Base-by-base conservation (phyloP, 2,888 invertebrate genomes). In the Escarpia spicata region DNA sequence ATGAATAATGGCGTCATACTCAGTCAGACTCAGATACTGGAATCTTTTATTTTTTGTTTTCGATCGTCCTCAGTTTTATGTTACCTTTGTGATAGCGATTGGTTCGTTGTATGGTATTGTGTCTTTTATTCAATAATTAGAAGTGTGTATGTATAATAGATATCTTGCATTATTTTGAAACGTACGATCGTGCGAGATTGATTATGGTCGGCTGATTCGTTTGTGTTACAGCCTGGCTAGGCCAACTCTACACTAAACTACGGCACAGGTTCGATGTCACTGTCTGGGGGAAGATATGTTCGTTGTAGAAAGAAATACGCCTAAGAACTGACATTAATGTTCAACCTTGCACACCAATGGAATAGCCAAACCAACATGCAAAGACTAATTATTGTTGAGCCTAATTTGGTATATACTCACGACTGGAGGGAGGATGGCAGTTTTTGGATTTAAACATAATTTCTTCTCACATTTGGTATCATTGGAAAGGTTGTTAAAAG, bases 1-100 rank as follows among this genome's bases (percentile, higher is more conserved):
- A 75, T 37, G 37, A 37, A 37, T 75, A 75, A 75, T 75, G 75
- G 75, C 75, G 75, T 75, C 75, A 75, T 75, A 75, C 75, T 75
- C 26, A 75, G 75, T 52, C 52, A 52, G 52, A 52, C 15, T 52
- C 52, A 52, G 52, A 52, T 52, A 52, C 52, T 9, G 15, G 52
- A 52, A 75, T 75, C 26, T 75, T 75, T 75, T 75, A 75, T 75
- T 75, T 75, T n/a, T 75, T 75, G 75, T 75, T 75, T 75, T 75
- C 75, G 75, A 26, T 26, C 75, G 75, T 75, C 75, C 19, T n/a
- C 26, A 26, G n/a, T 19, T 75, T 19, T 3, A 26, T 75, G 75
- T 75, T 75, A 19, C 19, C 75, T 75, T 15, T 75, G 75, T 75
- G 75, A n/a, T 75, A 75, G n/a, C 19, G n/a, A 75, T 75, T 75